Evolutionary conservation across 1,140 invertebrate genomes (phyloP), one percentile per base, ranked within the genome.

Genomic region (Whitmania pigra): DNA sequence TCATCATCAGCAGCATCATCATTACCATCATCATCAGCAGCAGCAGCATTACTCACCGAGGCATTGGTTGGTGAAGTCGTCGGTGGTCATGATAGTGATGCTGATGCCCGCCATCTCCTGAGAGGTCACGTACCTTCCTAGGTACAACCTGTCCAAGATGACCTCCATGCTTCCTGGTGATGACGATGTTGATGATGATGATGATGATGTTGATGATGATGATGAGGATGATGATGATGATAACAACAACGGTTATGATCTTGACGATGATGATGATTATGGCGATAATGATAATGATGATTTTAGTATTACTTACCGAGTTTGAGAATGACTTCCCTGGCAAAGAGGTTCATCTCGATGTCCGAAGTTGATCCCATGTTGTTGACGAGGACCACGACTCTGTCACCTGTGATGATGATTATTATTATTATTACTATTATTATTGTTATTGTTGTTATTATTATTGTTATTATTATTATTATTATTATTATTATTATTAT

Each of bases 71-170:
- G 80, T 77, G 5, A 74, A 74, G 40, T 78, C 73, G 76, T 80
- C 76, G 0, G 84, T 72, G 53, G 87, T 86, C 20, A 92, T 76
- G 18, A 91, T 68, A 31, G 88, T 88, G 27, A 93, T 83, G 74
- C 90, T 89, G 69, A 92, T 81, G 0, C 91, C 91, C 71, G 87
- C 85, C 86, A 90, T 92, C 75, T 92, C 88, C 67, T 92, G 82
- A 0, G 90, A 92, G 3, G 90, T 90, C 84, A 92, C 88, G 60
- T 90, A 82, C 66, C 86, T 81, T 2, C 90, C 90, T 60, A 84
- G 84, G 79, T 88, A 91, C 7, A 88, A 82, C 69, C 90, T 83
- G 72, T 86, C 80, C 3, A 88, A 81, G 43, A 76, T 78, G 4
- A 90, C 83, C 6, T 83, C 79, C 76, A 83, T 82, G n/a, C 76